Conservation (phyloP, 2,113 vertebrate genomes). For the Beaufortia kweichowensis region DNA sequence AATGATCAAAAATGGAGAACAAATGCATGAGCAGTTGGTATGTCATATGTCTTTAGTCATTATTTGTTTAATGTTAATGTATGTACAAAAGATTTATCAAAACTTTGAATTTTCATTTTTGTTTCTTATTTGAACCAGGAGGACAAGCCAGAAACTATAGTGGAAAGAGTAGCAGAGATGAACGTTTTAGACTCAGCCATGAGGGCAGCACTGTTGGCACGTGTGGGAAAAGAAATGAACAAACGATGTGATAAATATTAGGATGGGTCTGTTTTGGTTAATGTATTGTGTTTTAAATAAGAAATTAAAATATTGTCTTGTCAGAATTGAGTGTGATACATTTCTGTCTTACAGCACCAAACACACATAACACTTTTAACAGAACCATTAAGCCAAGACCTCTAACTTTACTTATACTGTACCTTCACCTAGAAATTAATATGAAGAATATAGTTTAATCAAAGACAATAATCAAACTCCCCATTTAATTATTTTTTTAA, state of each 20-base stretch:
- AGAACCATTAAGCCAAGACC: too few relatives aligned
- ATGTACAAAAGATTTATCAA: too few relatives aligned
- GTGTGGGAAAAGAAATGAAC: slow-evolving; percentile 82
- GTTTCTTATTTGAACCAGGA: slow-evolving; percentile 68
- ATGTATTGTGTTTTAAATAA: background rate
- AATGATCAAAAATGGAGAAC: too few relatives aligned
- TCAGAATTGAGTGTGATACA: background rate
- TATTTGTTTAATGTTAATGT: background rate
- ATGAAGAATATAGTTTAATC: too few relatives aligned
- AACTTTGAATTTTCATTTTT: too few relatives aligned
- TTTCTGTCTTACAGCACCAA: background rate
- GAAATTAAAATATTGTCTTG: background rate
- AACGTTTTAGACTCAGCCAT: slow-evolving; percentile 80
- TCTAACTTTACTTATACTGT: too few relatives aligned
- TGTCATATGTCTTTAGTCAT: too few relatives aligned
- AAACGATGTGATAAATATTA: slow-evolving; percentile 80
- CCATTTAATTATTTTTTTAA: too few relatives aligned
- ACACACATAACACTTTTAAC: background rate
- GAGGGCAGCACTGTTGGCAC: slow-evolving; percentile 77
- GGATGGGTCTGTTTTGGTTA: slow-evolving; percentile 27
- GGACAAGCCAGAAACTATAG: slow-evolving; percentile 81
- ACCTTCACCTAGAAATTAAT: too few relatives aligned
- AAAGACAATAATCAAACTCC: too few relatives aligned
- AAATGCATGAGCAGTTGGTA: too few relatives aligned
- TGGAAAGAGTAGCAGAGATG: slow-evolving; percentile 76